Evolutionary conservation across 2,888 invertebrate genomes (phyloP), one percentile per base, ranked within the genome.

Genomic region (Ctena decussata): DNA sequence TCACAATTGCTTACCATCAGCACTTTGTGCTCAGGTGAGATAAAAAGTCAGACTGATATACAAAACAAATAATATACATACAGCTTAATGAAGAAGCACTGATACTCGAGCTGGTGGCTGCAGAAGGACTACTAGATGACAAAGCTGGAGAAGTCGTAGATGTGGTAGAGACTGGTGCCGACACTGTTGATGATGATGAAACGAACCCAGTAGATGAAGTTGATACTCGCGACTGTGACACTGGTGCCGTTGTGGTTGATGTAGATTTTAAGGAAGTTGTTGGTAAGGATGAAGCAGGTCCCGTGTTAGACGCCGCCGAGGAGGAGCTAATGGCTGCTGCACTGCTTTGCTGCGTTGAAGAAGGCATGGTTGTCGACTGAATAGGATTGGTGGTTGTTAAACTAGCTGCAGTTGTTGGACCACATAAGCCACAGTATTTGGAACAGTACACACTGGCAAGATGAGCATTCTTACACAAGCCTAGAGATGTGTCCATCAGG

Each of bases 381-480:
- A 21, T 18, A 5, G n/a, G 3, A 3, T 11, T 49, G 21, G 11
- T 49, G 49, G 49, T 49, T 11, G 49, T 21, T 27, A 24, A 2
- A 11, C 15, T 41, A 3, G 21, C 18, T 49, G 69, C 39, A 44
- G 83, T 70, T 12, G 78, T 79, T 15, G 83, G 53, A 24, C 74
- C 65, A 79, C 88, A 88, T 69, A 84, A 30, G 2, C 82, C 84
- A 57, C 88, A 88, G 41, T 82, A 88, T 15, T 74, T 79, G 21
- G 79, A 69, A 78, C 88, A 88, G 30, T 88, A 84, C 11, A 53
- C n/a, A 6, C 70, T 74, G 21, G 88, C 81, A 2, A 83, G 60
- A 3, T 70, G 69, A 21, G 37, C 46, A 72, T 84, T 69, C 18
- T 49, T 27, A 71, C 88, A 88, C 15, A 86, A 74, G 11, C 79